Base-by-base conservation (phyloP, 2,888 invertebrate genomes). In the Thereva unica region DNA sequence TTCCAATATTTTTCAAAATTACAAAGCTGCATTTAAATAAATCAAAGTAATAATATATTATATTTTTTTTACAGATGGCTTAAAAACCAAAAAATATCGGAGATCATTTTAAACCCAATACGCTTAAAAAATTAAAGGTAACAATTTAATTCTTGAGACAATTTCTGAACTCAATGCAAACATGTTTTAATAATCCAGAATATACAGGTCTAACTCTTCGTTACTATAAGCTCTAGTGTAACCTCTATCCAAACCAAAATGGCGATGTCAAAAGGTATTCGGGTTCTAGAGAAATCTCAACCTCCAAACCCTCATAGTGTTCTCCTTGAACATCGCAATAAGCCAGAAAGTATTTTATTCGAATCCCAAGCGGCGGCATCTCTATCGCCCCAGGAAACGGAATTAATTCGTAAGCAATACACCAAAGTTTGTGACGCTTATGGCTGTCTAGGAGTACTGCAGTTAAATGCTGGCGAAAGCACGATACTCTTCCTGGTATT, bases 211-310 rank as follows among this genome's bases (percentile, higher is more conserved):
- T 23, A 23, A 23, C 23, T 23, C 23, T 23, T 2, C 23, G 23
- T 23, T 23, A 23, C 47, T 10, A 47, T 47, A 47, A n/a, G n/a
- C 2, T n/a, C 12, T 5, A 47, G 47, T 23, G 34, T 9, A 45
- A 35, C 23, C 35, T 44, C 7, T 45, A 8, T 9, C 38, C 1
- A 44, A 40, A 9, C 5, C 5, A 78, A 74, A 72, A 96, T 96
- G 96, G 94, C 95, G 77, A 92, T 97, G 90, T 93, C 93, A 76
- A 95, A 95, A 83, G 90, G 91, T 71, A 95, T 93, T 83, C 89
- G 94, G 74, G 90, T 96, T 73, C 87, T 92, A 75, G 94, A 95
- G 81, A 95, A 95, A 82, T 87, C 91, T 69, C 88, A 90, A 73
- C 89, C 92, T 44, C 91, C 92, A 63, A 90, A 87, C 78, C 93